Evolutionary conservation across 2,113 vertebrate genomes (phyloP), one percentile per base, ranked within the genome.

Genomic region (Microcebus jonahi): DNA sequence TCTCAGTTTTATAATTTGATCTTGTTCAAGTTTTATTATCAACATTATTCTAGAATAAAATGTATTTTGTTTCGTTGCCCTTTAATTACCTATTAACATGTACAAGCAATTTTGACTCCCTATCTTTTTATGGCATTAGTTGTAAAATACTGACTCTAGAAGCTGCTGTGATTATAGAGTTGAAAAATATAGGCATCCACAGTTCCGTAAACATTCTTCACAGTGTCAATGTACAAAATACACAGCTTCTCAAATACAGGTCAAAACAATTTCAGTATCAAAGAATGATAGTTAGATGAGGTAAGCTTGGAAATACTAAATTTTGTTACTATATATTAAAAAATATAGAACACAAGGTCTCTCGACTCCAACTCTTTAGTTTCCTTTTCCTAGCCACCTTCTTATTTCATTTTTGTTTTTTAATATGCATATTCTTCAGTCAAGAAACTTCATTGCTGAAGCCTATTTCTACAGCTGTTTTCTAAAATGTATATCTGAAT

Each of bases 381-480:
- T 57, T 59, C 55, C 27, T 92, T 65, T 9, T 8, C 27, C 27
- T 50, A 3, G 5, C 50, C 48, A 57, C 23, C 12, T 88, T 85
- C 39, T 65, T 79, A 34, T 75, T 84, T 84, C 65, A 83, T 88
- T 77, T 87, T 61, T 25, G 1, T 65, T 8, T 86, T 83, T 55
- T 59, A 65, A 31, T 59, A 34, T 85, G 10, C 34, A 53, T 67
- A 31, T 71, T 76, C 29, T 90, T 65, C 8, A 86, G 67, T 88
- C 55, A 82, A 68, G 67, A 89, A 73, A 34, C 27, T 77, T 91
- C 67, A 59, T 59, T 83, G 50, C 77, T 91, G 42, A 93, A 90
- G 42, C 79, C 23, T 3, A 5, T 91, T 68, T 96, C 86, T 59
- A 67, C 53, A 95, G 39, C 53, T 98, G 42, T 67, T 96, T 92